Conservation (phyloP, 2,888 invertebrate genomes). For the Pollenia amentaria region DNA sequence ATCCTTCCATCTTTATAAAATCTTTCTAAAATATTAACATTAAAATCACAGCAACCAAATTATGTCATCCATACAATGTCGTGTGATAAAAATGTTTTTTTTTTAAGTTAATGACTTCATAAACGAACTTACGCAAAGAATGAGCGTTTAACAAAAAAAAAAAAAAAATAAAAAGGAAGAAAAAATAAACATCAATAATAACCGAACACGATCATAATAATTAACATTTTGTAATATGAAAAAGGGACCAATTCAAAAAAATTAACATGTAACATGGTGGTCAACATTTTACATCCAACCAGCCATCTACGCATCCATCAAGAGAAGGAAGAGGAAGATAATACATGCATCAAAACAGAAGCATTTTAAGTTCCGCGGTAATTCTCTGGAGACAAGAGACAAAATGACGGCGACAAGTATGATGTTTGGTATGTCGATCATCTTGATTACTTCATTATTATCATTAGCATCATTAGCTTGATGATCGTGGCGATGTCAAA, state of each 20-base stretch:
- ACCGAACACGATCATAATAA: constrained; percentile 69
- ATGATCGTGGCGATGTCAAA: background rate
- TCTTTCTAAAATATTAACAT: background rate
- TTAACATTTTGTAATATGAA: constrained; percentile 65
- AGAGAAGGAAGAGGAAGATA: constrained; percentile 9
- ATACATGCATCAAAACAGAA: constrained; percentile 34
- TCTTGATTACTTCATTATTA: constrained; percentile 57
- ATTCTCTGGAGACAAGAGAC: constrained; percentile 70
- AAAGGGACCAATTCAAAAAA: constrained; percentile 35
- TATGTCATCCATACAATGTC: constrained; percentile 25
- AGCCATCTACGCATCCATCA: background rate
- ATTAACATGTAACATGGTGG: constrained; percentile 57
- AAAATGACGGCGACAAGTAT: constrained; percentile 73
- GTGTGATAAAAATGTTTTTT: constrained; percentile 68
- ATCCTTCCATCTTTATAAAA: background rate
- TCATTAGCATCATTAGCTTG: constrained; percentile 45
- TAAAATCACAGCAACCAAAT: constrained; percentile 12
- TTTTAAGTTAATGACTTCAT: constrained; percentile 69
- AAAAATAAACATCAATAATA: constrained; percentile 61
- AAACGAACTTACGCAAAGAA: constrained; percentile 43
- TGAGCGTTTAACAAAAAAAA: constrained; percentile 6
- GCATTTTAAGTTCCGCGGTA: constrained; percentile 42
- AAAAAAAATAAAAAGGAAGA: background rate
- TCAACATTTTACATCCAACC: constrained; percentile 40
- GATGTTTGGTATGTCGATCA: constrained; percentile 61